Evolutionary conservation across 2,113 vertebrate genomes (phyloP).

Genomic region (Chloebia gouldiae): DNA sequence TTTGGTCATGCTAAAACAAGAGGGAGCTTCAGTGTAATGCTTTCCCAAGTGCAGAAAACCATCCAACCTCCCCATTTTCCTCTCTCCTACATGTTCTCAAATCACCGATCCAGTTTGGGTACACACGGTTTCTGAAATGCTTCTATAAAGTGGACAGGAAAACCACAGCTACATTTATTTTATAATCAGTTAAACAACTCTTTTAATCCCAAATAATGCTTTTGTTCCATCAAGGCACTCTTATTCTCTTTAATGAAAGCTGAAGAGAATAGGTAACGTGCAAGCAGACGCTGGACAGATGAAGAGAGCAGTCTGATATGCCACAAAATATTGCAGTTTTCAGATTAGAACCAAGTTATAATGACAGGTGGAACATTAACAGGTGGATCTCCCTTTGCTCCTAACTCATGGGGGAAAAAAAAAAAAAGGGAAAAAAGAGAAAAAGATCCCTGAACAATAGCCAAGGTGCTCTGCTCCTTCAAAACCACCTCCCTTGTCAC

Average conservation of each 20-base stretch:
- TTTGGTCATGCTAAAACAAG: background rate
- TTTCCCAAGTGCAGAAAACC: background rate
- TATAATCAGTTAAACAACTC: background rate
- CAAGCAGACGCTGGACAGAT: background rate
- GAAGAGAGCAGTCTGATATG: background rate
- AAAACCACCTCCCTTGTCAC: background rate
- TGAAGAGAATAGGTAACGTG: background rate
- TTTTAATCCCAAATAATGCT: background rate
- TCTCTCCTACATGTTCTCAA: background rate
- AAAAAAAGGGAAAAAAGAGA: background rate
- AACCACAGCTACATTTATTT: background rate
- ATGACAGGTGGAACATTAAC: background rate
- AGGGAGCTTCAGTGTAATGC: background rate
- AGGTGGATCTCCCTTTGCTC: background rate
- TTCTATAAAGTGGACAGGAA: background rate
- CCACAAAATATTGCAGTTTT: background rate
- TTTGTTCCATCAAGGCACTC: background rate
- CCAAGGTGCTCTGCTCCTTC: background rate
- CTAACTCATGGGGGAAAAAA: background rate
- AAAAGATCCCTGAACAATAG: background rate
- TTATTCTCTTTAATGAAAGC: background rate
- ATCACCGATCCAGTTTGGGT: background rate
- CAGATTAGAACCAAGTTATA: background rate
- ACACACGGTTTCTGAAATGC: background rate
- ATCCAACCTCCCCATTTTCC: background rate